phyloP scores from a whole-genome alignment of 2,797 vertebrate species.

The Hirundo rustica region DNA sequence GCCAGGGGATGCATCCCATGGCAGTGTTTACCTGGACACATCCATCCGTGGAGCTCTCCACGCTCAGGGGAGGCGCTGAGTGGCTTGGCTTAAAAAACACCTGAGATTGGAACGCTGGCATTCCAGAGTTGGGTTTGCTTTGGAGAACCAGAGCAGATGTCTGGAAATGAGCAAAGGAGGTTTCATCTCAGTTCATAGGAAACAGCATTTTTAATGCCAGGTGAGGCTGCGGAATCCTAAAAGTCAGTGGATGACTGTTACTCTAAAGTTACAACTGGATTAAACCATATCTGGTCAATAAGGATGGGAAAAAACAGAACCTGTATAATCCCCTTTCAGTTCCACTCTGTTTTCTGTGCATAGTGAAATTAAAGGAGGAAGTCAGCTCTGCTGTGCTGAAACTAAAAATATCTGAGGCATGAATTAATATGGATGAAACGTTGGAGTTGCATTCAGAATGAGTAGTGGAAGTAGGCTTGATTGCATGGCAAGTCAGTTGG shows the following conservation, averaged over 20 bases:
- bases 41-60: not conserved
- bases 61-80: not conserved
- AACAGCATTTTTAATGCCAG: not conserved
- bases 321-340: not conserved
- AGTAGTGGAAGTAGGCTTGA: slow-evolving; percentile 47
- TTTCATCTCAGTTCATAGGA: not conserved
- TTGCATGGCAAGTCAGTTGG: slow-evolving; percentile 34
- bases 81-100: not conserved
- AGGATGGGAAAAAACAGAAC: not conserved
- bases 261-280: not conserved
- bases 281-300: not conserved
- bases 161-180: not conserved
- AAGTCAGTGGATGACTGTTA: too few species aligned
- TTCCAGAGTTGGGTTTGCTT: not conserved
- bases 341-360: not conserved
- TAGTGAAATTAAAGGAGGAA: slow-evolving; percentile 13
- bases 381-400: not conserved
- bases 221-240: not conserved
- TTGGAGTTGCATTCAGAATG: slow-evolving; percentile 17
- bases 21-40: not conserved
- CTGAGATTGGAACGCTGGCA: not conserved
- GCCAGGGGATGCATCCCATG: not conserved
- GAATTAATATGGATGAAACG: slow-evolving; percentile 23
- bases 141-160: not conserved
- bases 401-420: slow-evolving; percentile 36